Evolutionary conservation across 2,797 vertebrate genomes (phyloP).

Genomic region (Urosaurus nigricauda): DNA sequence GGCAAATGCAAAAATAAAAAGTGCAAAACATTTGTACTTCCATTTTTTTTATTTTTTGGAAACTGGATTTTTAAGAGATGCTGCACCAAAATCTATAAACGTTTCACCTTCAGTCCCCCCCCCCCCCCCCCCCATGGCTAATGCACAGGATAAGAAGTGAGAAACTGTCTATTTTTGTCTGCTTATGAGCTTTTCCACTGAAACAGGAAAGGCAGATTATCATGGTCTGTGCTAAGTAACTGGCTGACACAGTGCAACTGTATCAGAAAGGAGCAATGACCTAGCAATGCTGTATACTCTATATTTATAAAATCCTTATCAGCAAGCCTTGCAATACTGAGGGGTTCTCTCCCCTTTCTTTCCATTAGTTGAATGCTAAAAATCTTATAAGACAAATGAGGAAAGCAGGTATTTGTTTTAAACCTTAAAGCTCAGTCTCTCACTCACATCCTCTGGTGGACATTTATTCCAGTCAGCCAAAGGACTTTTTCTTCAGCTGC

Average conservation of each 20-base stretch:
- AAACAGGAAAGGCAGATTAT: conserved; percentile 74
- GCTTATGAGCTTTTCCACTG: conserved; percentile 40
- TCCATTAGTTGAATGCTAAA: background rate
- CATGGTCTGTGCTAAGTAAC: conserved; percentile 76
- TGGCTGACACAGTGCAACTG: conserved; percentile 73
- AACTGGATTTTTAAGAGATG: background rate
- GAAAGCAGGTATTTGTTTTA: conserved; percentile 51
- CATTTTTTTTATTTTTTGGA: background rate
- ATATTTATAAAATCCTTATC: conserved; percentile 64
- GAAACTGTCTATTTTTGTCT: background rate
- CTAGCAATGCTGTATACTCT: conserved; percentile 70
- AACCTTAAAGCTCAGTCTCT: conserved; percentile 32
- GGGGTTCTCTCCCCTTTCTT: conserved; percentile 18
- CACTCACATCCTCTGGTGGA: too few relatives aligned
- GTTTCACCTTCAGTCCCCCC: background rate
- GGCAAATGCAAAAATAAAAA: background rate
- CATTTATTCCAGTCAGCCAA: too few relatives aligned
- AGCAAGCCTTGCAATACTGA: background rate
- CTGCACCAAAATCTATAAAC: background rate
- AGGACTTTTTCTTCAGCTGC: too few relatives aligned
- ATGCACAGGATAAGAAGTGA: conserved; percentile 29
- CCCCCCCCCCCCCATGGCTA: too few relatives aligned
- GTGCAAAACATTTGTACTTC: background rate
- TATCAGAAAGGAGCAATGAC: conserved; percentile 74
- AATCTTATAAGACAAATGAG: background rate